Percentiles rank a stretch among this genome's conserved stretches.
These are phyloP conservation scores for Cliona cf. orientalis DNA, from an alignment of 37 sponge, comb jelly and placozoan species.

Conservation along the genomic window DNA sequence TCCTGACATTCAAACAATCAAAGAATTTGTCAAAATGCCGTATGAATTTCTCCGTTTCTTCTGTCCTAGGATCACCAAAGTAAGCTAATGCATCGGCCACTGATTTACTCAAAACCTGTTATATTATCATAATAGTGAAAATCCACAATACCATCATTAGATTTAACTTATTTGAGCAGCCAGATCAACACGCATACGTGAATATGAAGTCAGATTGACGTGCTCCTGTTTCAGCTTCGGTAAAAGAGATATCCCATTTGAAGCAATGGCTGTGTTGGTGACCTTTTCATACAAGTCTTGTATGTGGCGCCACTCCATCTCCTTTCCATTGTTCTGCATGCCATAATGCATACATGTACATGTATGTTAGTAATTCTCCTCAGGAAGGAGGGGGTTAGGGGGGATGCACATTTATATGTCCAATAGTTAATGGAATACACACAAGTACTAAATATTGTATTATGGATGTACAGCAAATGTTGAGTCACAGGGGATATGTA, in stretches of 20 bases:
- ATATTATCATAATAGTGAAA: too few relatives aligned
- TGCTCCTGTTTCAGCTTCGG: not conserved
- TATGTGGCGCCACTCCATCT: not conserved
- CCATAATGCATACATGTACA: too few relatives aligned
- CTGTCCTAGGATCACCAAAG: not conserved
- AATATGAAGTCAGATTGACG: not conserved
- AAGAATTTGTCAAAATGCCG: slow-evolving; percentile 44
- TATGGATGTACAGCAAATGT: too few relatives aligned
- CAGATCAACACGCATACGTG: not conserved
- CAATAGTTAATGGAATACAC: too few relatives aligned
- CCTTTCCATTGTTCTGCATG: not conserved
- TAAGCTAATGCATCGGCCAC: slow-evolving; percentile 23
- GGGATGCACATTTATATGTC: too few relatives aligned
- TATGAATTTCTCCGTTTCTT: slow-evolving; percentile 36
- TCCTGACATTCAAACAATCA: slow-evolving; percentile 46
- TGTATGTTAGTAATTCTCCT: too few relatives aligned
- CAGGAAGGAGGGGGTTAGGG: too few relatives aligned
- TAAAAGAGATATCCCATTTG: not conserved
- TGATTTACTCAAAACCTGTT: slow-evolving; percentile 43
- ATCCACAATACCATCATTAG: too few relatives aligned
- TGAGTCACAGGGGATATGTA: too few relatives aligned
- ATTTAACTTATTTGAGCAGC: not conserved
- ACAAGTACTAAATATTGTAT: too few relatives aligned
- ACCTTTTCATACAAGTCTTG: not conserved
- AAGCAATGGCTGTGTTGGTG: not conserved